Percentiles rank a stretch among this genome's conserved stretches.
phyloP scores from a whole-genome alignment of 2,888 invertebrate species.

The Microchrysa polita region DNA sequence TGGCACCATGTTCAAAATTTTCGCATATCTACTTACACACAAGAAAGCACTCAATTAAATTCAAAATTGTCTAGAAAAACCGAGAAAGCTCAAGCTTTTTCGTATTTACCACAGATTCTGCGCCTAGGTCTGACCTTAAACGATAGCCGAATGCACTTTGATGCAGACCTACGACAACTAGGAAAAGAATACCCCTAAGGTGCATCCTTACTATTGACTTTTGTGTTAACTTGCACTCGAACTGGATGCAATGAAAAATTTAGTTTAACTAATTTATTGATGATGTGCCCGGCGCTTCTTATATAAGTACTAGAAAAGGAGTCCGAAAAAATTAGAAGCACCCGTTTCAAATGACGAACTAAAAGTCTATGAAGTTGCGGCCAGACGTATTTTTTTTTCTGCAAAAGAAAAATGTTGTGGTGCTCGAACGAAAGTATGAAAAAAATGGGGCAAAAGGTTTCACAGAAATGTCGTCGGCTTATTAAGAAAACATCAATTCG shows the following conservation, averaged over 20 bases:
- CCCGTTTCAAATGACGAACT: neutral
- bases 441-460: neutral
- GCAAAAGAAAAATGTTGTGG: neutral
- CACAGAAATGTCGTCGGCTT: neutral
- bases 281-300: neutral
- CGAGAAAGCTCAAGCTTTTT: neutral
- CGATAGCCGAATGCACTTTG: neutral
- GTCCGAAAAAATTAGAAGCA: neutral
- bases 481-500: neutral
- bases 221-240: neutral
- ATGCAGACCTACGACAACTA: neutral
- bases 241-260: neutral
- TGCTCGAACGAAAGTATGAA: neutral
- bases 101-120: conserved; percentile 23
- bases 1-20: conserved; percentile 49
- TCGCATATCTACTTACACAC: conserved; percentile 54
- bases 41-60: neutral
- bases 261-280: neutral
- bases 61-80: neutral
- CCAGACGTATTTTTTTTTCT: neutral
- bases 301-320: neutral
- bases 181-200: neutral
- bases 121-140: neutral
- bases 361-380: neutral
- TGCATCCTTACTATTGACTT: neutral